phyloP scores from a whole-genome alignment of 2,888 invertebrate genomes.

The Apamea monoglypha region DNA sequence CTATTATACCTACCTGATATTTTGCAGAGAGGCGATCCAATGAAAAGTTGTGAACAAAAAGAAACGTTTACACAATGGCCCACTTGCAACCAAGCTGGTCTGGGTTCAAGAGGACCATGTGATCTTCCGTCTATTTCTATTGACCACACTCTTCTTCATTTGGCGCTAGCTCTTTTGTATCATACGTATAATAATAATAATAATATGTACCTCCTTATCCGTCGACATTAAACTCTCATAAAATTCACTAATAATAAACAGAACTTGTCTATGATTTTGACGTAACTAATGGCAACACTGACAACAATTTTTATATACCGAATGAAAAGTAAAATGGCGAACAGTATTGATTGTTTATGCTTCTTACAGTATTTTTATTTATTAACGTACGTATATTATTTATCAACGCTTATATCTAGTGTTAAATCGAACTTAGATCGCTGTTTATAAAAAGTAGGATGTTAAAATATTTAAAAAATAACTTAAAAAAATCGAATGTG shows the following conservation, averaged over 20 bases:
- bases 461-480: constrained; percentile 66
- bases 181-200: not conserved
- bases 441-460: constrained; percentile 72
- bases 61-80: constrained; percentile 6
- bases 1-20: constrained; percentile 2
- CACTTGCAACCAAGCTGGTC: constrained; percentile 34
- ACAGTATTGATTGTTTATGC: constrained; percentile 67
- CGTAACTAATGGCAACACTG: constrained; percentile 50
- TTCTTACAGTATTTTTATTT: constrained; percentile 75
- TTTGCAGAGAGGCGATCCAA: not conserved
- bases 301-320: constrained; percentile 50
- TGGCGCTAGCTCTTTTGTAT: constrained; percentile 7
- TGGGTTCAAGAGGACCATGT: constrained; percentile 1
- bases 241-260: constrained; percentile 9
- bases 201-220: constrained; percentile 5
- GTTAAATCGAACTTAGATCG: constrained; percentile 71
- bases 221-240: not conserved
- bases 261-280: constrained; percentile 33
- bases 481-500: constrained; percentile 52
- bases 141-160: constrained; percentile 1
- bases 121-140: constrained; percentile 21
- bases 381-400: constrained; percentile 68
- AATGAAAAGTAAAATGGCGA: constrained; percentile 41
- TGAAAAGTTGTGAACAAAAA: not conserved
- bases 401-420: constrained; percentile 73